Percentiles rank a stretch among this genome's conserved stretches.
phyloP scores from a whole-genome alignment of 1,140 invertebrate species.

The Cydia splendana region DNA sequence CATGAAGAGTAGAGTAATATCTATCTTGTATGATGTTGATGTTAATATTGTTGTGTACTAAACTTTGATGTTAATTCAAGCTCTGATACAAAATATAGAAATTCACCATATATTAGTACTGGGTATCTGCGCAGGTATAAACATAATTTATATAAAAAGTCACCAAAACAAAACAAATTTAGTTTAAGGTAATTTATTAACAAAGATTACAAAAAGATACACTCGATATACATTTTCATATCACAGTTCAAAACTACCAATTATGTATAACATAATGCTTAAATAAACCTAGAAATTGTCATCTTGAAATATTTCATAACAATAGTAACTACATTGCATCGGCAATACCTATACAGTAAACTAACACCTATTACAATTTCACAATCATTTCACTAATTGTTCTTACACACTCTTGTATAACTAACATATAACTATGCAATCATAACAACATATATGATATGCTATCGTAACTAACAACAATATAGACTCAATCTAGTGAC shows the following conservation, averaged over 20 bases:
- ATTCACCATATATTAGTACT: too few relatives aligned
- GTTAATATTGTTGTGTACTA: too few relatives aligned
- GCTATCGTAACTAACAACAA: background rate
- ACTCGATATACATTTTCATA: conserved; percentile 14
- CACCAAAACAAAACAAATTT: background rate
- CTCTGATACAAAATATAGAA: too few relatives aligned
- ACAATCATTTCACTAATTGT: conserved; percentile 4
- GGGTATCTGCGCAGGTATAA: too few relatives aligned
- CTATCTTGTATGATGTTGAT: too few relatives aligned
- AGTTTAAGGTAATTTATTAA: background rate
- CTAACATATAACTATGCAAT: conserved; percentile 4
- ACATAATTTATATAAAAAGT: background rate
- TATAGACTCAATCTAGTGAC: background rate
- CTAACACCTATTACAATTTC: background rate
- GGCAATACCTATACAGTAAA: background rate
- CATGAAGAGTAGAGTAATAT: too few relatives aligned
- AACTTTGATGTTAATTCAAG: too few relatives aligned
- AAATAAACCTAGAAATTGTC: background rate
- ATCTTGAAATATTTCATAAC: background rate
- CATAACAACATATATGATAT: conserved; percentile 5
- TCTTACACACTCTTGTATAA: background rate
- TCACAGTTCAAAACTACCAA: conserved; percentile 25
- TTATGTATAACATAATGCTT: conserved; percentile 10
- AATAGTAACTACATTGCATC: conserved; percentile 7
- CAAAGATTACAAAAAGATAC: conserved; percentile 28